Evolutionary conservation across 2,113 vertebrate genomes (phyloP), one percentile per base, ranked within the genome.

Genomic region (Fregetta grallaria): DNA sequence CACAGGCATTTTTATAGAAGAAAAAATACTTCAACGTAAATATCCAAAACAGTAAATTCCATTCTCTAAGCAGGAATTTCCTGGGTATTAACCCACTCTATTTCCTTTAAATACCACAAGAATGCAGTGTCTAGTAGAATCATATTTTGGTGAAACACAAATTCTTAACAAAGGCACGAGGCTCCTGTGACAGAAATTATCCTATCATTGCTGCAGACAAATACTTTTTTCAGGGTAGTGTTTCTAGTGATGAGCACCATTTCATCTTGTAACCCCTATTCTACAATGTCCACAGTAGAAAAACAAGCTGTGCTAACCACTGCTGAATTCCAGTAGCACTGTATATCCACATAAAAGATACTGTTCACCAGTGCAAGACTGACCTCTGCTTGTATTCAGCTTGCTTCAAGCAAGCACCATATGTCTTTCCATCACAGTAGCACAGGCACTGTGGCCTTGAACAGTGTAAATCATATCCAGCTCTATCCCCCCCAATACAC

Each of bases 361-460:
- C 68, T 63, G 70, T 96, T 97, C 92, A 95, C 87, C 89, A 96
- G 89, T 86, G 95, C 94, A 97, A 95, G 96, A 96, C 95, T 97
- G 96, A 97, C 94, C 94, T 96, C 91, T 97, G 91, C 95, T 95
- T 97, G 95, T 72, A 76, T 94, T 91, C 50, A 0, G 61, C 56
- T 95, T 84, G 73, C 86, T 92, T 96, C 68, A 67, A 92, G 89
- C 77, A 82, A 88, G 66, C 63, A 92, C 92, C 92, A 95, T 95
- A 94, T 96, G 92, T 92, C 80, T 94, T 92, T 89, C 70, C 77
- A 94, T 79, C 86, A 92, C 91, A 79, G 94, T 68, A 89, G 77
- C 80, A 55, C 56, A 78, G 70, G 49, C 88, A 72, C 70, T 36
- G 61, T 89, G 90, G 94, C 65, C 95, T 91, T 90, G 70, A 95